Evolutionary conservation across 2,888 invertebrate genomes (phyloP).

Genomic region (Coenonympha glycerion): DNA sequence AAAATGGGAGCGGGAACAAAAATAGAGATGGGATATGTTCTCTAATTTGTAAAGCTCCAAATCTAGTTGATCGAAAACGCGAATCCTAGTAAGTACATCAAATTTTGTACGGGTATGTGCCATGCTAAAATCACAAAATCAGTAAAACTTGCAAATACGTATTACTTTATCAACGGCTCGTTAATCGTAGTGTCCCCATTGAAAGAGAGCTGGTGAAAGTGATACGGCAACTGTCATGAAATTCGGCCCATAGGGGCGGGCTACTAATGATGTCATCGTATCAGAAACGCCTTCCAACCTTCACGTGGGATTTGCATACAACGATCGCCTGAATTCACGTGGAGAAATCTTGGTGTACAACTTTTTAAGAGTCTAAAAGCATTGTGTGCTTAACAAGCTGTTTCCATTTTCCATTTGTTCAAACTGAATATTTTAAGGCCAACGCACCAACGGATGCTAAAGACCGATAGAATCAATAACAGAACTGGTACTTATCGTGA

Average conservation of each 20-base stretch:
- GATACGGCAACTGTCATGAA: constrained; percentile 31
- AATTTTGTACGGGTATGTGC: too few species aligned
- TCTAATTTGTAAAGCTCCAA: too few species aligned
- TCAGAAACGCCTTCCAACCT: constrained; percentile 42
- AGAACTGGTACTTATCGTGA: constrained; percentile 25
- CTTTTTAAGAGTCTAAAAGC: constrained; percentile 37
- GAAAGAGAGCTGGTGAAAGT: constrained; percentile 33
- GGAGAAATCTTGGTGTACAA: constrained; percentile 47
- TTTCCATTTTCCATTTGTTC: constrained; percentile 30
- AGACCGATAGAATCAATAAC: constrained; percentile 28
- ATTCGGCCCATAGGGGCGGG: constrained; percentile 34
- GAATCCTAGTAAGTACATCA: not conserved
- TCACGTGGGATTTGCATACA: constrained; percentile 51
- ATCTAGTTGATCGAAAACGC: too few species aligned
- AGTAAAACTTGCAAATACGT: constrained; percentile 24
- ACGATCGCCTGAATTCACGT: constrained; percentile 41
- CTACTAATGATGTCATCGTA: constrained; percentile 43
- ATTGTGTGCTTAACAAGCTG: constrained; percentile 29
- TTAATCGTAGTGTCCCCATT: constrained; percentile 25
- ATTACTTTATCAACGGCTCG: constrained; percentile 10
- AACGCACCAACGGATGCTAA: constrained; percentile 26
- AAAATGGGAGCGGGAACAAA: too few species aligned
- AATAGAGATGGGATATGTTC: too few species aligned
- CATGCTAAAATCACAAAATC: too few species aligned
- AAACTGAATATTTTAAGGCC: constrained; percentile 28